Evolutionary conservation across 1,140 invertebrate species (phyloP).

Genomic region (Drosophila pseudoobscura): DNA sequence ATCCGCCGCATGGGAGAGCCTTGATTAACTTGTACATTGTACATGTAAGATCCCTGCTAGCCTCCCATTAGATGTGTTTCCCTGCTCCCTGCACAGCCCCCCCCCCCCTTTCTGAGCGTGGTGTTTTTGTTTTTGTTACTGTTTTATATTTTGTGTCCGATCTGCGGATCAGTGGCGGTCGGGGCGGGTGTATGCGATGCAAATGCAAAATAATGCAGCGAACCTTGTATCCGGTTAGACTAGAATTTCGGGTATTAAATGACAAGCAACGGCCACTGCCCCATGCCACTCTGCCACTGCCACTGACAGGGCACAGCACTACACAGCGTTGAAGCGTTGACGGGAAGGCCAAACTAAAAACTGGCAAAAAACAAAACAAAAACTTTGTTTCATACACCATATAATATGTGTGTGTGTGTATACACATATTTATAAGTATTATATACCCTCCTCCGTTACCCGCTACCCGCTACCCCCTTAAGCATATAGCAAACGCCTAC

Average conservation of each 20-base stretch:
- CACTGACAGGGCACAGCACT: constrained; percentile 2
- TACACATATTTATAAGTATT: constrained; percentile 4
- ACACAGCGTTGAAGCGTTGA: too few species aligned
- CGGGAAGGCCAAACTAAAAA: constrained; percentile 63
- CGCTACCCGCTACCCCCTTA: too few species aligned
- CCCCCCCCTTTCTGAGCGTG: neutral
- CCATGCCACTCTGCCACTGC: neutral
- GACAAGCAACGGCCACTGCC: constrained; percentile 33
- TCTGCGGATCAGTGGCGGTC: too few species aligned
- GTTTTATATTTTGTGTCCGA: too few species aligned
- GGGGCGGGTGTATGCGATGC: constrained; percentile 23
- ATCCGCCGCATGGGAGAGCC: constrained; percentile 21
- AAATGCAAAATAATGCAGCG: constrained; percentile 81
- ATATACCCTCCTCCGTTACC: neutral
- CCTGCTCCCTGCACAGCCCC: neutral
- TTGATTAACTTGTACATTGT: constrained; percentile 15
- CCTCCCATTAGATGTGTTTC: constrained; percentile 1
- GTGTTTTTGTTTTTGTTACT: too few species aligned
- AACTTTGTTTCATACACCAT: constrained; percentile 17
- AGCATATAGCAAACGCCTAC: constrained; percentile 56
- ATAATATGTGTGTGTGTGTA: neutral
- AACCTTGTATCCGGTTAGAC: constrained; percentile 81
- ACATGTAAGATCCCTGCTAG: neutral
- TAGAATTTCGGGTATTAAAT: constrained; percentile 83
- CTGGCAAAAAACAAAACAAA: constrained; percentile 39